These are phyloP conservation scores for Excalfactoria chinensis DNA, from an alignment of 2,113 vertebrate species.

Conservation along the genomic window DNA sequence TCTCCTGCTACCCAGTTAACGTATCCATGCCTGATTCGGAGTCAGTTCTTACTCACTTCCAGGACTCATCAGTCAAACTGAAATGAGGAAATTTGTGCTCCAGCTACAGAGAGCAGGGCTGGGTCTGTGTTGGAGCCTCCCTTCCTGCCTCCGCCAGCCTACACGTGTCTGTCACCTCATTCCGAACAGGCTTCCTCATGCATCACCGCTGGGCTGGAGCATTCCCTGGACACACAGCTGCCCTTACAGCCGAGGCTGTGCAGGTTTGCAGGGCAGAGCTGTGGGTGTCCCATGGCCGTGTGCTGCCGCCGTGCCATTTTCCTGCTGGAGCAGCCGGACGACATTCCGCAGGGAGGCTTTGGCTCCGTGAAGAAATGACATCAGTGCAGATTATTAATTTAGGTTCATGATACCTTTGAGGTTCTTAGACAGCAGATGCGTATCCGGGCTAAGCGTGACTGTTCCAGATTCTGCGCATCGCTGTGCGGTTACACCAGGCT, in stretches of 20 bases:
- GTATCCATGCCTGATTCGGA: neutral
- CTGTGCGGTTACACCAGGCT: neutral
- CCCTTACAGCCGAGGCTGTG: neutral
- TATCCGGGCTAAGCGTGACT: accelerated
- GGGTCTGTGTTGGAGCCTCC: neutral
- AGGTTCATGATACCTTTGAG: neutral
- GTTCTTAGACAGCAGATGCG: neutral
- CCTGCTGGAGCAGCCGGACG: neutral
- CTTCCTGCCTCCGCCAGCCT: neutral
- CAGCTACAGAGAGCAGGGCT: neutral
- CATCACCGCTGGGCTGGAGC: neutral
- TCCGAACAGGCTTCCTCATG: neutral
- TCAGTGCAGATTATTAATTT: neutral
- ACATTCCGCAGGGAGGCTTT: slow-evolving; percentile 15
- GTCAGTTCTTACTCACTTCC: neutral
- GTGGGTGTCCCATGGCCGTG: neutral
- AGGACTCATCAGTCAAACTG: neutral
- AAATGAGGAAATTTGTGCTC: neutral
- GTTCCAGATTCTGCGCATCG: accelerated
- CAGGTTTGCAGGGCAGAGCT: neutral
- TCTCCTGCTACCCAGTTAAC: neutral
- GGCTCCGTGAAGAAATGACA: neutral
- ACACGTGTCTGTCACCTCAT: neutral
- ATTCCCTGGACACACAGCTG: neutral
- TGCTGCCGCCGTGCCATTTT: neutral